These are phyloP conservation scores for Percina caprodes DNA, from an alignment of 2,113 vertebrate species.

Conservation along the genomic window DNA sequence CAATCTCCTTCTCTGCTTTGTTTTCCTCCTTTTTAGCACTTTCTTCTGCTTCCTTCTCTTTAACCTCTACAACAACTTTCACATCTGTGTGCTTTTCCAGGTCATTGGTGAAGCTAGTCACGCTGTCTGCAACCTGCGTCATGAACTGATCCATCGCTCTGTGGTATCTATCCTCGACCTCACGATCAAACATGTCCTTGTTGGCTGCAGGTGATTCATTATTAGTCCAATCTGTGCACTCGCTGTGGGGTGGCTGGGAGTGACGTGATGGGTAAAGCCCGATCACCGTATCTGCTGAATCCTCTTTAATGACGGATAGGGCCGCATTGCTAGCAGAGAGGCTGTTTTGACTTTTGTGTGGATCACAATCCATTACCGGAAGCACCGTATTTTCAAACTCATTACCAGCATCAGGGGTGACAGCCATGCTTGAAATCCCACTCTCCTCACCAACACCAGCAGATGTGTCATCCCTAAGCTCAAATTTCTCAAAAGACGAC, in stretches of 20 bases:
- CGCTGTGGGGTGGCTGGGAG: neutral
- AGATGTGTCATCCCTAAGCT: neutral
- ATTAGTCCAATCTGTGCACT: neutral
- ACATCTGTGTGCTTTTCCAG: neutral
- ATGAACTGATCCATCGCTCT: constrained; percentile 16
- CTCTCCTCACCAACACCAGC: constrained; percentile 60
- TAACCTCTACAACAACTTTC: neutral
- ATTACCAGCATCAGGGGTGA: constrained; percentile 48
- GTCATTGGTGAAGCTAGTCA: neutral
- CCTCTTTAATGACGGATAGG: neutral
- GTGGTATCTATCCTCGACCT: constrained; percentile 57
- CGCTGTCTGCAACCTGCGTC: neutral
- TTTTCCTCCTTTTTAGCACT: neutral
- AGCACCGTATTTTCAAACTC: neutral
- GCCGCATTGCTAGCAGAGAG: constrained; percentile 6
- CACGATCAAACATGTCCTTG: constrained; percentile 51
- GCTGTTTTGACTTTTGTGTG: neutral
- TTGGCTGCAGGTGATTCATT: constrained; percentile 23
- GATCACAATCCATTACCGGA: neutral
- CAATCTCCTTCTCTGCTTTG: constrained; percentile 20
- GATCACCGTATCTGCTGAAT: neutral
- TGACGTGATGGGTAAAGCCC: neutral
- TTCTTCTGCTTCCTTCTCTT: constrained; percentile 14
- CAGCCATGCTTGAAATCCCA: constrained; percentile 72
- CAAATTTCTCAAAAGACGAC: constrained; percentile 10